Conservation (phyloP, 2,888 invertebrate species). For the Caenorhabditis macrosperma region DNA sequence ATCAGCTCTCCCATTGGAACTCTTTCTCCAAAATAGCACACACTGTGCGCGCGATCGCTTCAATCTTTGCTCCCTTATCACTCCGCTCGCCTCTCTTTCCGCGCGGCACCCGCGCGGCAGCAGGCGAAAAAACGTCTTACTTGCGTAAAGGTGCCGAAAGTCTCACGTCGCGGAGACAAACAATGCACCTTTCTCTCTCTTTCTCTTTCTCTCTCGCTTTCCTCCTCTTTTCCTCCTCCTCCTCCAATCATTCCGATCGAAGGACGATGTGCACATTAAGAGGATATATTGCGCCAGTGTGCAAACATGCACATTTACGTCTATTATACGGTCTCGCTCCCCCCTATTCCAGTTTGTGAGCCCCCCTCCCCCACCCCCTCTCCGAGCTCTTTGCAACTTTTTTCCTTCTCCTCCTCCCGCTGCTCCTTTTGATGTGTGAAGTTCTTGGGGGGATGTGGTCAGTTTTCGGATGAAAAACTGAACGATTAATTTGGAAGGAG, state of each 20-base stretch:
- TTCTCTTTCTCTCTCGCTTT: constrained; percentile 1
- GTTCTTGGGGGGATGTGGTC: too few species aligned
- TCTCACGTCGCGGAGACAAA: constrained; percentile 45
- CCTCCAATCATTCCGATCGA: too few species aligned
- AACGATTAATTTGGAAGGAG: too few species aligned
- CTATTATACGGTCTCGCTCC: constrained; percentile 40
- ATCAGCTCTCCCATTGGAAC: background rate
- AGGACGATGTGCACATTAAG: constrained; percentile 41
- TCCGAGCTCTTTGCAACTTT: constrained; percentile 42
- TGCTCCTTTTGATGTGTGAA: too few species aligned
- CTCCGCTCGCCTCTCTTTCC: background rate
- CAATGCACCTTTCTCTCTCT: constrained; percentile 24
- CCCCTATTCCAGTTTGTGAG: constrained; percentile 48
- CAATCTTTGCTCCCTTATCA: constrained; percentile 50
- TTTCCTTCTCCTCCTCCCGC: constrained; percentile 3
- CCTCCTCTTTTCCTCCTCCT: constrained; percentile 4
- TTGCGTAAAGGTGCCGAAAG: constrained; percentile 41
- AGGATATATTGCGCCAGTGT: constrained; percentile 57
- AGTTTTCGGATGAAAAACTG: too few species aligned
- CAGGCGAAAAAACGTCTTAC: constrained; percentile 14
- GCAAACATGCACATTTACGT: constrained; percentile 60
- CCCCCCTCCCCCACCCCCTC: background rate
- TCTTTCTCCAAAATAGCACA: constrained; percentile 9
- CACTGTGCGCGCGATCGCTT: constrained; percentile 10
- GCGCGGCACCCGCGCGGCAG: constrained; percentile 29